Evolutionary conservation across 1,140 invertebrate species (phyloP), one percentile per base, ranked within the genome.

Genomic region (Caenorhabditis inopinata): DNA sequence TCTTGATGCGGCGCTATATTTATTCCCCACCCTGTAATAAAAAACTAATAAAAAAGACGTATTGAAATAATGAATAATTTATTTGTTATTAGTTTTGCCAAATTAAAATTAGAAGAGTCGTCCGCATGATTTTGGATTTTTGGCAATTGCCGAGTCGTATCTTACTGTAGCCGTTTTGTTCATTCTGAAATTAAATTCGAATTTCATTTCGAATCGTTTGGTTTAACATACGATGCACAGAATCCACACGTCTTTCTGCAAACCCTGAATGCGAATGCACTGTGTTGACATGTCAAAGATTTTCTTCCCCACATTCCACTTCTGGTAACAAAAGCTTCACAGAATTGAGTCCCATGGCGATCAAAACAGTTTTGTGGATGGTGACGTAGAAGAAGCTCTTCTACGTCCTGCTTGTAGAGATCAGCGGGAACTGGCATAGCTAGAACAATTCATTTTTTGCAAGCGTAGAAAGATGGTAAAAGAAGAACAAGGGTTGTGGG

Each of bases 191-290:
- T 42, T 1, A n/a, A n/a, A n/a, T n/a, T n/a, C n/a, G n/a, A n/a
- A n/a, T 47, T 46, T 47, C 9, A 27, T 23, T 18, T 6, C 3
- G 12, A 25, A 16, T 29, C 16, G 38, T 6, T 32, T 2, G 23
- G 11, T 12, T 23, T 11, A 62, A 62, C 81, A 32, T 27, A 82
- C 81, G 58, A 74, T 25, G 74, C 79, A 75, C 83, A 84, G 75
- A 83, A 84, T 38, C 83, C 83, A 49, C 83, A 84, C 6, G 79
- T 84, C 68, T 82, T 83, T 58, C 83, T 58, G 53, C 83, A 84
- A 16, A 84, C 83, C 38, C 83, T 25, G 48, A 84, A 84, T 11
- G 83, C 83, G 21, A 84, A 78, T 14, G 80, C 74, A 23, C 83
- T 75, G 29, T 83, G 79, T 16, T 80, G 76, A 38, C 82, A 83